Evolutionary conservation across 2,113 vertebrate genomes (phyloP).

Genomic region (Helogale parvula): DNA sequence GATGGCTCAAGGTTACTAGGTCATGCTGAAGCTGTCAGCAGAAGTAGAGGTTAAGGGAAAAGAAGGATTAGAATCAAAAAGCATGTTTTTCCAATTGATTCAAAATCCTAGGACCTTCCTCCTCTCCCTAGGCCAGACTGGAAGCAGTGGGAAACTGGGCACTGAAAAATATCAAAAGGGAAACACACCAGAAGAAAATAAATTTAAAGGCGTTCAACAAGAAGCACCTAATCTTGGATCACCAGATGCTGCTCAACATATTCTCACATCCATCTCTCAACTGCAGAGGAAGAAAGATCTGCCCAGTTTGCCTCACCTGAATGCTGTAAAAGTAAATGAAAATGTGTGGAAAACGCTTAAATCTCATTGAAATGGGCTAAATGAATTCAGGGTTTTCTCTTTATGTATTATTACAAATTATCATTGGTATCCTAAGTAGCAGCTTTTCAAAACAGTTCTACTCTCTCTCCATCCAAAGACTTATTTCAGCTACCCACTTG

Average conservation of each 20-base stretch:
- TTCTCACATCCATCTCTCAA: constrained; percentile 1
- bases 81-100: neutral
- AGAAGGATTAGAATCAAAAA: neutral
- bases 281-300: neutral
- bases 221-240: neutral
- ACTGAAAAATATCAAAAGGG: neutral
- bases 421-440: constrained; percentile 23
- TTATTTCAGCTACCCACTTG: constrained; percentile 17
- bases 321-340: neutral
- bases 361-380: constrained; percentile 46
- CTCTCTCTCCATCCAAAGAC: neutral
- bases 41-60: neutral
- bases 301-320: neutral
- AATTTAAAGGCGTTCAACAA: neutral
- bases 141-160: neutral
- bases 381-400: constrained; percentile 44
- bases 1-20: neutral
- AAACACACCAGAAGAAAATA: neutral
- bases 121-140: neutral
- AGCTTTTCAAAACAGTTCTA: neutral
- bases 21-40: neutral
- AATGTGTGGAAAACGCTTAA: constrained; percentile 38
- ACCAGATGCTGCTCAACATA: neutral
- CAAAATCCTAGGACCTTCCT: neutral
- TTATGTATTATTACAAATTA: constrained; percentile 59